Evolutionary conservation across 2,888 invertebrate species (phyloP).

Genomic region (Calliphora vomitoria): DNA sequence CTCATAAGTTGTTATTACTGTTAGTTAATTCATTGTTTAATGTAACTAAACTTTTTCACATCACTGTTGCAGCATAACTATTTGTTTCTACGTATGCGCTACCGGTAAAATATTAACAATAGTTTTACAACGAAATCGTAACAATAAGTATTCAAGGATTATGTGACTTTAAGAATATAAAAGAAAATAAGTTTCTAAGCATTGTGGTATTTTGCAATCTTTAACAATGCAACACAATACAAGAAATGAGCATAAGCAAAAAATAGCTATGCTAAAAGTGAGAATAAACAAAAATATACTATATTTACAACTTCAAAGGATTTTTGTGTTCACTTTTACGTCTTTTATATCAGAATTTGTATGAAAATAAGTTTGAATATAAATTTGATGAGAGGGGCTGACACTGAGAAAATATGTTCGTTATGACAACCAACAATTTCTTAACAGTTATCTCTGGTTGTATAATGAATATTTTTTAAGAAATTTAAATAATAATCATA

Average conservation of each 20-base stretch:
- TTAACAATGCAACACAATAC: not conserved
- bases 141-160: slow-evolving; percentile 32
- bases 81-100: not conserved
- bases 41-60: not conserved
- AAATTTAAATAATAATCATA: too few species aligned
- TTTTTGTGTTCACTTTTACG: not conserved
- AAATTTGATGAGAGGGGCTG: too few species aligned
- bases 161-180: slow-evolving; percentile 18
- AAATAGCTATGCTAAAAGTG: not conserved
- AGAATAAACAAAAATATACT: not conserved
- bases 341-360: too few species aligned
- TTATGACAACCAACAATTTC: too few species aligned
- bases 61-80: not conserved
- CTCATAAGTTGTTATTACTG: too few species aligned
- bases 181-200: slow-evolving; percentile 12
- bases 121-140: not conserved
- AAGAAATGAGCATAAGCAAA: not conserved
- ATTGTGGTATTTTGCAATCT: not conserved
- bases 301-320: slow-evolving; percentile 5
- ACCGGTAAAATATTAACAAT: slow-evolving; percentile 24
- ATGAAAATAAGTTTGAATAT: too few species aligned
- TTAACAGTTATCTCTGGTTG: too few species aligned
- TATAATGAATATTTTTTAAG: too few species aligned
- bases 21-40: too few species aligned
- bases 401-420: too few species aligned